Evolutionary conservation across 1,140 invertebrate genomes (phyloP), one percentile per base, ranked within the genome.

Genomic region (Neelides sp.): DNA sequence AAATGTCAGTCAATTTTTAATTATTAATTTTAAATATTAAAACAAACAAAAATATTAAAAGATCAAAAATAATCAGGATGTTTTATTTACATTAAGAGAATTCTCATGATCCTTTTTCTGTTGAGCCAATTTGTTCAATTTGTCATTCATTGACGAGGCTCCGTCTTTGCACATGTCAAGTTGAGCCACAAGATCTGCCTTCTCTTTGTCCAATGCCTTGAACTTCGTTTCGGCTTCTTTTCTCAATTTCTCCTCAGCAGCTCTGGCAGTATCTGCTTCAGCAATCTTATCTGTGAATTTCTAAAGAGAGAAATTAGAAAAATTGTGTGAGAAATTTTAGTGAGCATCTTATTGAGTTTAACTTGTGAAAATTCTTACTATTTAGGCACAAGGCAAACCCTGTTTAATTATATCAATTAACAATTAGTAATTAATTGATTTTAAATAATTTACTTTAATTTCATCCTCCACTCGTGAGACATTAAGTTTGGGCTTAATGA

Each of bases 1-100:
- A 40, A 47, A 17, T 34, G 32, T 55, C 48, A 15, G 43, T 20
- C 30, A 49, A 51, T 24, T 53, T 61, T 19, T 57, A 53, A 20
- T 40, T 24, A 34, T n/a, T 27, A 42, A 19, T 40, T 35, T 51
- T 46, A 52, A 8, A 46, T 47, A 3, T 23, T 34, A 13, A 8
- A 41, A 37, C 48, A 45, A 32, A 45, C 20, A 28, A 22, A 13
- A 12, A 44, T 28, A 5, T 28, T 8, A 27, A 28, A 10, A 22
- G 17, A 24, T 30, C 13, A 34, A 43, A 15, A 30, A 43, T 22
- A 17, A 0, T 19, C 28, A 23, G 13, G n/a, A 24, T 45, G 8
- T n/a, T n/a, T n/a, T n/a, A n/a, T 20, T 34, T 48, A 50, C 52
- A 26, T 44, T 51, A 7, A 56, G 13, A 37, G 47, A 44, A 35